These are phyloP conservation scores for Macroteleia sp. DNA, from an alignment of 2,888 invertebrate species.

Conservation along the genomic window DNA sequence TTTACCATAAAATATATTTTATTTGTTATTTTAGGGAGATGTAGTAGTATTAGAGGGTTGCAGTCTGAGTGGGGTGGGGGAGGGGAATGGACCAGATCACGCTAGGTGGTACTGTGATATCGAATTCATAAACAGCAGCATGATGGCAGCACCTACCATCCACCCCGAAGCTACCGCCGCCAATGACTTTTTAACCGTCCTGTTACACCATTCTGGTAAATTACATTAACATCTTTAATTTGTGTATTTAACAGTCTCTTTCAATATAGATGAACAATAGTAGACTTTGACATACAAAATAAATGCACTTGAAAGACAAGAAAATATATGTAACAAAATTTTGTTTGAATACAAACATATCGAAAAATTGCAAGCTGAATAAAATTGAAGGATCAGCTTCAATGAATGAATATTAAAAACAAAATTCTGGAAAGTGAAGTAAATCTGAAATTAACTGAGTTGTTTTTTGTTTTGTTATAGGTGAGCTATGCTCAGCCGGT, in stretches of 20 bases:
- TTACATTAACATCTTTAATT: too few relatives aligned
- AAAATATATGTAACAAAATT: too few relatives aligned
- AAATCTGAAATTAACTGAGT: too few relatives aligned
- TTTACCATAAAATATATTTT: too few relatives aligned
- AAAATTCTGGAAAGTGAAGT: too few relatives aligned
- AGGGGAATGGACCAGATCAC: conserved; percentile 83
- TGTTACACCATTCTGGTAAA: conserved; percentile 83
- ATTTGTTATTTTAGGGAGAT: conserved; percentile 83
- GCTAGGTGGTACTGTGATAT: conserved; percentile 84
- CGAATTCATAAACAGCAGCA: conserved; percentile 84
- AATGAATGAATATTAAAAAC: not conserved
- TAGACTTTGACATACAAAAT: too few relatives aligned
- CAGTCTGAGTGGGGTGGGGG: conserved; percentile 83
- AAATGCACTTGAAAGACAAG: too few relatives aligned
- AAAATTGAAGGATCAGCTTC: conserved; percentile 54
- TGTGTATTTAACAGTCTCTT: too few relatives aligned
- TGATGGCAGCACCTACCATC: conserved; percentile 83
- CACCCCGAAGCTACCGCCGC: conserved; percentile 83
- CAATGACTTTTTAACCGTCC: conserved; percentile 84
- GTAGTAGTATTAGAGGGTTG: conserved; percentile 84
- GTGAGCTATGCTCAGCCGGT: conserved; percentile 83
- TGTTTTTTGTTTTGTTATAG: conserved; percentile 69
- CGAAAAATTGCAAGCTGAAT: conserved; percentile 63
- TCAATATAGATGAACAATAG: too few relatives aligned
- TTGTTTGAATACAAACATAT: not conserved